Percentiles rank a stretch among this genome's conserved stretches.
Evolutionary conservation across 2,113 vertebrate genomes (phyloP).

Genomic region (Gnathonemus longibarbis): DNA sequence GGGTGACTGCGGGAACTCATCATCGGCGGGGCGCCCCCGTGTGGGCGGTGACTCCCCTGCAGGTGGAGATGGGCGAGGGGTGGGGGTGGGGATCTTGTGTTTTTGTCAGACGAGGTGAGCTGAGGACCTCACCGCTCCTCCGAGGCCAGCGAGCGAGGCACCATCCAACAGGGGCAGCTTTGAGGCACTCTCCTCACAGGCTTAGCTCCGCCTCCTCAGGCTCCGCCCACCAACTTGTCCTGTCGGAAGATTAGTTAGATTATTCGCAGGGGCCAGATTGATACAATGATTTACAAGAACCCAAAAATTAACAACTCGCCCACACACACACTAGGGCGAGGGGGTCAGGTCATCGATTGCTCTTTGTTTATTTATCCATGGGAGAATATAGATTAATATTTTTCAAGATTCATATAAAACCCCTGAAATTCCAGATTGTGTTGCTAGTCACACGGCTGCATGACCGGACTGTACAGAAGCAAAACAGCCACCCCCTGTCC

Average conservation of each 20-base stretch:
- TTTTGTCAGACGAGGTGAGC: background rate
- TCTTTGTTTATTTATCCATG: background rate
- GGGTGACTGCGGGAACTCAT: constrained; percentile 58
- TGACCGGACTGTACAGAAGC: background rate
- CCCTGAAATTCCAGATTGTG: background rate
- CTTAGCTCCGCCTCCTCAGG: background rate
- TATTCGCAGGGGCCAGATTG: background rate
- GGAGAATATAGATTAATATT: background rate
- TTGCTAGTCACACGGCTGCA: background rate
- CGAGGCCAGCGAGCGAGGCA: constrained; percentile 26
- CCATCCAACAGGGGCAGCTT: constrained; percentile 37
- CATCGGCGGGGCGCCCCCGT: constrained; percentile 1
- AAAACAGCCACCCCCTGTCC: background rate
- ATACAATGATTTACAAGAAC: background rate
- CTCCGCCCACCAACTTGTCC: background rate
- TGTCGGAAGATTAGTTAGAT: background rate
- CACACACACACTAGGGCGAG: background rate
- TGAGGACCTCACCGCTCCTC: constrained; percentile 45
- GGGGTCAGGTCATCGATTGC: background rate
- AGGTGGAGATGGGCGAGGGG: constrained; percentile 4
- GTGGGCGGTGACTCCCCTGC: background rate
- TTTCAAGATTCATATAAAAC: background rate
- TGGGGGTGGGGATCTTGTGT: background rate
- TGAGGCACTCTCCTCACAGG: background rate
- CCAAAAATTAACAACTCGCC: background rate